Conservation (phyloP, 2,888 invertebrate species). For the Apocheima hispidaria region DNA sequence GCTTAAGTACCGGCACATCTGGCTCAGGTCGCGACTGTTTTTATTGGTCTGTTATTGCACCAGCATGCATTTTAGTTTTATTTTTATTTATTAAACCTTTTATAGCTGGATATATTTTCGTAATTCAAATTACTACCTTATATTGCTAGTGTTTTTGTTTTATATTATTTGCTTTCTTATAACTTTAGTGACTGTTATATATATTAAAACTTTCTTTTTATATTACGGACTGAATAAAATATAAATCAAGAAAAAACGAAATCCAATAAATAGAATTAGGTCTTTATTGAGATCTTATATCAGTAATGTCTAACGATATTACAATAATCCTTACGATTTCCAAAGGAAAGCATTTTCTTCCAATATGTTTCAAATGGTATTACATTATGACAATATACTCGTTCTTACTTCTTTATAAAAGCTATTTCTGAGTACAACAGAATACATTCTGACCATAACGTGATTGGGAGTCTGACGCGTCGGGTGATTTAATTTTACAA, state of each 20-base stretch:
- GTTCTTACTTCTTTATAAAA: slow-evolving; percentile 33
- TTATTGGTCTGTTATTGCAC: slow-evolving; percentile 32
- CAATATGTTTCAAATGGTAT: slow-evolving; percentile 32
- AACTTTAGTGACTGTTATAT: neutral
- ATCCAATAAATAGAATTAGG: neutral
- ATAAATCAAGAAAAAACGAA: neutral
- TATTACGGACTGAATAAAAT: neutral
- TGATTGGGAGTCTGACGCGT: slow-evolving; percentile 25
- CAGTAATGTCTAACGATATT: slow-evolving; percentile 14
- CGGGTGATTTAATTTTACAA: slow-evolving; percentile 69
- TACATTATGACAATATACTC: slow-evolving; percentile 32
- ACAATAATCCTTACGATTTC: slow-evolving; percentile 10
- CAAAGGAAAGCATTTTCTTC: slow-evolving; percentile 22
- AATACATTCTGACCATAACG: slow-evolving; percentile 24
- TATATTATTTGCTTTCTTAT: slow-evolving; percentile 3
- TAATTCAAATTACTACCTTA: slow-evolving; percentile 9
- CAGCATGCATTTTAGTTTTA: slow-evolving; percentile 31
- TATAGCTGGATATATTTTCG: slow-evolving; percentile 23
- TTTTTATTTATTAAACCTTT: slow-evolving; percentile 30
- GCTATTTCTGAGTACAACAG: slow-evolving; percentile 26
- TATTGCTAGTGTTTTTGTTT: slow-evolving; percentile 11
- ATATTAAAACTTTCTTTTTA: neutral
- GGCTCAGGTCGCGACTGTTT: slow-evolving; percentile 30
- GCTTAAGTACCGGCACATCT: slow-evolving; percentile 29
- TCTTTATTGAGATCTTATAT: slow-evolving; percentile 6